These are phyloP conservation scores for Drosophila melanogaster DNA, from an alignment of 1,140 invertebrate genomes.

Conservation along the genomic window DNA sequence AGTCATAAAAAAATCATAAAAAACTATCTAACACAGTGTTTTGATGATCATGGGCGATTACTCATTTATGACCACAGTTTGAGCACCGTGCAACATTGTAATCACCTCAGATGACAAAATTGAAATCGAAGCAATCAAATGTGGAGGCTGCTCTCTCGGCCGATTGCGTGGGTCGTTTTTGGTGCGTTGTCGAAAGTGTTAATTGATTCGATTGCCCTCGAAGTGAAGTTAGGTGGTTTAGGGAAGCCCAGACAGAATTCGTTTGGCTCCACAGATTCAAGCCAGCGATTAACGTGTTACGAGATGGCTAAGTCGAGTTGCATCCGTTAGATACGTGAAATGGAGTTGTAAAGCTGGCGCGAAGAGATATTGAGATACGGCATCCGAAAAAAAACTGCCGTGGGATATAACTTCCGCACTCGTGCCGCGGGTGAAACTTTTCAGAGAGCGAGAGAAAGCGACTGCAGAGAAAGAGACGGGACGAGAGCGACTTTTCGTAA, in stretches of 20 bases:
- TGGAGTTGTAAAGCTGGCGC: conserved; percentile 61
- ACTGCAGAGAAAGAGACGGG: conserved; percentile 20
- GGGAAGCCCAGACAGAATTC: conserved; percentile 9
- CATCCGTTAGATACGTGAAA: conserved; percentile 61
- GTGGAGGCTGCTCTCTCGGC: conserved; percentile 25
- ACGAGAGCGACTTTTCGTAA: conserved; percentile 70
- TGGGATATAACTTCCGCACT: conserved; percentile 82
- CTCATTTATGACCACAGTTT: conserved; percentile 21
- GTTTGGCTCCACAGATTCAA: conserved; percentile 25
- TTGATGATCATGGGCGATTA: conserved; percentile 27
- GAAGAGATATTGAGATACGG: conserved; percentile 41
- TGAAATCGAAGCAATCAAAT: conserved; percentile 53
- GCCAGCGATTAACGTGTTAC: conserved; percentile 44
- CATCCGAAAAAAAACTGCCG: conserved; percentile 50
- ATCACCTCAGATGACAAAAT: conserved; percentile 51
- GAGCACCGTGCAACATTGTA: conserved; percentile 42
- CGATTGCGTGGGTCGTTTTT: conserved; percentile 51
- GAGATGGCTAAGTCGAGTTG: conserved; percentile 25
- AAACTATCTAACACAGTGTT: conserved; percentile 11
- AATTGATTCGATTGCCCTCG: conserved; percentile 70
- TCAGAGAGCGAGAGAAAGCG: conserved; percentile 32
- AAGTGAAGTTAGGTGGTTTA: conserved; percentile 20
- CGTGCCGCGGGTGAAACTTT: conserved; percentile 70
- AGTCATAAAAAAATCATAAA: conserved; percentile 9
- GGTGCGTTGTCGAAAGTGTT: conserved; percentile 67